Evolutionary conservation across 2,888 invertebrate species (phyloP).

Genomic region (Trilocha varians): DNA sequence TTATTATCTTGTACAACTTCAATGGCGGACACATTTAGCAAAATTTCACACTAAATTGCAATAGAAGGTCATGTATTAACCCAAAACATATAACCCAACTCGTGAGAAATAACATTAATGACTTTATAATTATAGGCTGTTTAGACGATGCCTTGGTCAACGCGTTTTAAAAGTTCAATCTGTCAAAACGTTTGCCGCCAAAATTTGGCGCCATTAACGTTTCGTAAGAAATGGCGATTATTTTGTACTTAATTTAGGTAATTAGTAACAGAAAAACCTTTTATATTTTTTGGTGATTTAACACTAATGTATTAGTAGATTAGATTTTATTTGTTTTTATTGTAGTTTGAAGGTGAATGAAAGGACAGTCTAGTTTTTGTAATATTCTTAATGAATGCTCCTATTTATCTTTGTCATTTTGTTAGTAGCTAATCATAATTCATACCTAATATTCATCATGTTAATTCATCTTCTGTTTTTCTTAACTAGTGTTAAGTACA

Average conservation of each 20-base stretch:
- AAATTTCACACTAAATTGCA: neutral
- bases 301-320: neutral
- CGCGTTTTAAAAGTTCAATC: conserved; percentile 18
- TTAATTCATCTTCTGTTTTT: no score
- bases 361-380: no score
- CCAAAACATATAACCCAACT: conserved; percentile 8
- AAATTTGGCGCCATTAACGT: neutral
- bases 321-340: no score
- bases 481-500: no score
- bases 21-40: neutral
- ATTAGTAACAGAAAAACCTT: neutral
- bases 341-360: no score
- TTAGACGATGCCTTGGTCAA: conserved; percentile 7
- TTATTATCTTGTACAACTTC: neutral
- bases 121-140: conserved; percentile 21
- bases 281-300: neutral
- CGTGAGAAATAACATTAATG: conserved; percentile 23
- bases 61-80: neutral
- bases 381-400: no score
- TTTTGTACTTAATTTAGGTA: neutral
- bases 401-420: no score
- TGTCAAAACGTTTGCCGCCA: conserved; percentile 15
- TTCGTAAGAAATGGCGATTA: neutral
- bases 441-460: no score
- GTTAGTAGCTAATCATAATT: no score